Conservation (phyloP, 2,797 vertebrate species). For the Enteromius trimaculatus region DNA sequence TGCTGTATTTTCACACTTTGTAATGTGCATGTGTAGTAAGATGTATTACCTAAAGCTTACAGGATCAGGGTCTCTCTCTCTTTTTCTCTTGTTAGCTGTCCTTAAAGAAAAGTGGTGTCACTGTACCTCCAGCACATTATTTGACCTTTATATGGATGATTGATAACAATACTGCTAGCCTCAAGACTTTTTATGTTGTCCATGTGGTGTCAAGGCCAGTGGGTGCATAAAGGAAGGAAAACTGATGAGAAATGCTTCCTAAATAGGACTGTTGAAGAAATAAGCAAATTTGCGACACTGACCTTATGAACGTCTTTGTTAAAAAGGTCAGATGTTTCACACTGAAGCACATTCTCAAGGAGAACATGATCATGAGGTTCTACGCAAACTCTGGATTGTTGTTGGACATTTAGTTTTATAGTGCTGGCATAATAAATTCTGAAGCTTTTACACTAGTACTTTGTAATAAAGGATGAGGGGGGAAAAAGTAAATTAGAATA, state of each 20-base stretch:
- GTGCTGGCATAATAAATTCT: not conserved
- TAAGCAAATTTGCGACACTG: not conserved
- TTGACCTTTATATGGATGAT: slow-evolving; percentile 45
- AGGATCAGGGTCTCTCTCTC: slow-evolving; percentile 7
- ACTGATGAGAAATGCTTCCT: not conserved
- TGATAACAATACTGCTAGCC: slow-evolving; percentile 21
- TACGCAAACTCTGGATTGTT: not conserved
- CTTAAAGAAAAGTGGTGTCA: slow-evolving; percentile 37
- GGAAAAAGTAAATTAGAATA: not conserved
- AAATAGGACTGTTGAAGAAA: slow-evolving; percentile 15
- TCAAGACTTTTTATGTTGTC: slow-evolving; percentile 8
- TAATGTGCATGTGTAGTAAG: not conserved
- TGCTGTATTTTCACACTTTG: not conserved
- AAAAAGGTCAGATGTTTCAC: not conserved
- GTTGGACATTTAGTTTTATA: not conserved
- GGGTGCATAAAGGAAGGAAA: not conserved
- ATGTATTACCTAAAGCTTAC: slow-evolving; percentile 8
- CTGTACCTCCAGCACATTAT: slow-evolving; percentile 28
- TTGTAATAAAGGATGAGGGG: not conserved
- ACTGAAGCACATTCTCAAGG: not conserved
- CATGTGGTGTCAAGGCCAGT: slow-evolving; percentile 11
- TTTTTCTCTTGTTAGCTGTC: slow-evolving; percentile 23
- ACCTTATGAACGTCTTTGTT: not conserved
- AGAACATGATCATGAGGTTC: not conserved
- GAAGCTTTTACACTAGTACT: not conserved